Conservation (phyloP, 2,113 vertebrate genomes). For the Sarotherodon lohbergeri region DNA sequence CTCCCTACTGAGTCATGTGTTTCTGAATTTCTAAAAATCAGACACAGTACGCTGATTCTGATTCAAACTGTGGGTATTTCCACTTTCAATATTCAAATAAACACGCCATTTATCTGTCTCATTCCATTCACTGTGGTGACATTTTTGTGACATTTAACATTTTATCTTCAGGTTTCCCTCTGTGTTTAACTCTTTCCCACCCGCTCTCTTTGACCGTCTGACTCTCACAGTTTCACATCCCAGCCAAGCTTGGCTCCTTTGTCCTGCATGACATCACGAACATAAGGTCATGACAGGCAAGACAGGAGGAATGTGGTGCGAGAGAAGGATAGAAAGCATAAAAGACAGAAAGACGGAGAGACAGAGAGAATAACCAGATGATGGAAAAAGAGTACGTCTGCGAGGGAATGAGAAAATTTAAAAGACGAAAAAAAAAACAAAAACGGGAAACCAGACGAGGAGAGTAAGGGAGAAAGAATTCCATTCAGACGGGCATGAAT, state of each 20-base stretch:
- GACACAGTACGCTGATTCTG: not conserved
- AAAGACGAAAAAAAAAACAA: not conserved
- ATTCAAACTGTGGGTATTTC: not conserved
- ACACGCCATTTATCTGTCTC: not conserved
- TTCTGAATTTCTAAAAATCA: not conserved
- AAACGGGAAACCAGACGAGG: conserved; percentile 13
- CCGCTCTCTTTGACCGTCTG: not conserved
- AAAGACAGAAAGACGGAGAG: conserved; percentile 27
- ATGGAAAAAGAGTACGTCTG: conserved; percentile 15
- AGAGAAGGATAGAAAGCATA: conserved; percentile 43
- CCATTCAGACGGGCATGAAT: conserved; percentile 71
- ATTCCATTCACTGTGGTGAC: not conserved
- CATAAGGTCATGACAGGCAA: conserved; percentile 61
- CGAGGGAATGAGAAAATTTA: conserved; percentile 45
- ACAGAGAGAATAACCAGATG: conserved; percentile 39
- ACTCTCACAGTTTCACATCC: conserved; percentile 54
- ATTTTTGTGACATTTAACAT: conserved; percentile 30
- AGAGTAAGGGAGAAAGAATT: conserved; percentile 68
- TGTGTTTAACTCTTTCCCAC: conserved; percentile 23
- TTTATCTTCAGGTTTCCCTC: conserved; percentile 1
- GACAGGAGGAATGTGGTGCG: conserved; percentile 58
- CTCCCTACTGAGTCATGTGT: not conserved
- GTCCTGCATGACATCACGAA: conserved; percentile 70
- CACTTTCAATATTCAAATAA: not conserved
- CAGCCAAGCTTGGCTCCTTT: conserved; percentile 60